A percentile compares a stretch with the other conserved stretches of the same genome.
Conservation (phyloP, 2,888 invertebrate species). For the Augiades crinisus region DNA sequence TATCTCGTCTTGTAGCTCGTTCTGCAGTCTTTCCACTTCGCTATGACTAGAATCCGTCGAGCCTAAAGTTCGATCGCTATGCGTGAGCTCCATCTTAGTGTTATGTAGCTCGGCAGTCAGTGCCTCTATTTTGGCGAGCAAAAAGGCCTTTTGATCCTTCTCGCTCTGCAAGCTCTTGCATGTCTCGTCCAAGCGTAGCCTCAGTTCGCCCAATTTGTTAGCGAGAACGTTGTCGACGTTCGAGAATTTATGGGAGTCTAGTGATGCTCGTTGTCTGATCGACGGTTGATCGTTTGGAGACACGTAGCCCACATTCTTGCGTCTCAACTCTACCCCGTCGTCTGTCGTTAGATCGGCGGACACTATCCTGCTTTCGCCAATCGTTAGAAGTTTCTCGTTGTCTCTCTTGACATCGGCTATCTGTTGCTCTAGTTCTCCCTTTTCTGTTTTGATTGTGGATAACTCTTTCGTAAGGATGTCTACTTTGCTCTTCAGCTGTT, state of each 20-base stretch:
- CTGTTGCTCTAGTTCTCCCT: constrained; percentile 88
- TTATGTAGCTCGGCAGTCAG: constrained; percentile 65
- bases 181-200: constrained; percentile 63
- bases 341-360: constrained; percentile 61
- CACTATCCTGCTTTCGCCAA: constrained; percentile 69
- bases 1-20: constrained; percentile 71
- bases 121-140: constrained; percentile 62
- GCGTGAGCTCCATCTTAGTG: constrained; percentile 61
- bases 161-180: constrained; percentile 64
- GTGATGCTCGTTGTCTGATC: constrained; percentile 59
- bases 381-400: constrained; percentile 87
- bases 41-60: constrained; percentile 75
- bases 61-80: constrained; percentile 65
- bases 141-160: constrained; percentile 68
- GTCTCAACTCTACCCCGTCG: constrained; percentile 66
- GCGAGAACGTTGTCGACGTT: constrained; percentile 69
- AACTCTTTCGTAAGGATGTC: constrained; percentile 90
- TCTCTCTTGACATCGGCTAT: constrained; percentile 89
- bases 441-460: constrained; percentile 87
- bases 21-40: constrained; percentile 68
- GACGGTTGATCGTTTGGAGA: constrained; percentile 58
- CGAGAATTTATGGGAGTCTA: constrained; percentile 72
- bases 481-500: constrained; percentile 89
- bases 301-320: constrained; percentile 52
- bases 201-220: constrained; percentile 63